Percentiles rank a stretch among this genome's conserved stretches.
Conservation (phyloP, 1,140 invertebrate species). For the Drosophila fuyamai region DNA sequence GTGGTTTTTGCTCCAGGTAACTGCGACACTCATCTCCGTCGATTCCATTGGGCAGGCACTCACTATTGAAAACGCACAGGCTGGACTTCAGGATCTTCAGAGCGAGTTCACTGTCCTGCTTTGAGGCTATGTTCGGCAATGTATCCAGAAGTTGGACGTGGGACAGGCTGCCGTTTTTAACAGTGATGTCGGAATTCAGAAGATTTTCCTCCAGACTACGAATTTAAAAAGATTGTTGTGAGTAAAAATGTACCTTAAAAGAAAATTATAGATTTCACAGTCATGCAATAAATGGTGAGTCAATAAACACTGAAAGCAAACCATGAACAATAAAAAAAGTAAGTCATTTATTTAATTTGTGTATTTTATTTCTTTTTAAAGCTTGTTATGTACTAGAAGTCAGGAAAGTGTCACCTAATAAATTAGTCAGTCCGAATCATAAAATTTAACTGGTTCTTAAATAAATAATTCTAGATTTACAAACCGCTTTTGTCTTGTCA, state of each 20-base stretch:
- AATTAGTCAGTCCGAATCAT: not conserved
- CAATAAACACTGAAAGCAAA: no score
- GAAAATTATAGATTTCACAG: no score
- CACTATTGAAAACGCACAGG: slow-evolving; percentile 64
- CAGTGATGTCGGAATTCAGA: slow-evolving; percentile 57
- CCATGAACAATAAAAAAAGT: no score
- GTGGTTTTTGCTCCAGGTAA: slow-evolving; percentile 49
- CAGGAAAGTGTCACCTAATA: not conserved
- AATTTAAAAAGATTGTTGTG: not conserved
- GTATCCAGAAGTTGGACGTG: slow-evolving; percentile 70
- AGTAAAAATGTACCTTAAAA: not conserved
- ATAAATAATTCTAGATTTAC: not conserved
- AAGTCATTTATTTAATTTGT: no score
- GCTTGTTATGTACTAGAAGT: not conserved
- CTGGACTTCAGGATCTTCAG: slow-evolving; percentile 73
- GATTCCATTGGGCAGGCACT: slow-evolving; percentile 55
- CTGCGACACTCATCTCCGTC: slow-evolving; percentile 49
- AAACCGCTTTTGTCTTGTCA: slow-evolving; percentile 68
- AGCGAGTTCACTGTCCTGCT: slow-evolving; percentile 67
- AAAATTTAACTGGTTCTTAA: not conserved
- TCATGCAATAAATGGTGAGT: no score
- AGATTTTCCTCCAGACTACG: slow-evolving; percentile 70
- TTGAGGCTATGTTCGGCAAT: slow-evolving; percentile 62
- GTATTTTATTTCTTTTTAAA: not conserved
- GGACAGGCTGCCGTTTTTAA: slow-evolving; percentile 72